Evolutionary conservation across 2,888 invertebrate species (phyloP).

Genomic region (Linnaemya vulpina): DNA sequence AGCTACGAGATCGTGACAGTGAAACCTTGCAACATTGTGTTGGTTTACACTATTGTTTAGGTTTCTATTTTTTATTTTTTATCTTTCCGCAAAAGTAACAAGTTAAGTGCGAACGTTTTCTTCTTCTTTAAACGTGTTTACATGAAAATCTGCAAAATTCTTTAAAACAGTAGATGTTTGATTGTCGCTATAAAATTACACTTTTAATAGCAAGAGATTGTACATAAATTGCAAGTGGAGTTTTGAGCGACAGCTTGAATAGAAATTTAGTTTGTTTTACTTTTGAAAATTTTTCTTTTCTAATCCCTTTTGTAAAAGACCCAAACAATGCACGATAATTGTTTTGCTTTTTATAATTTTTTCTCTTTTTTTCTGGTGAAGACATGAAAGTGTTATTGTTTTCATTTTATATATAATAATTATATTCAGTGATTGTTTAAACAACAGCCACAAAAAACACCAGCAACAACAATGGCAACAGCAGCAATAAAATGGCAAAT

Average conservation of each 20-base stretch:
- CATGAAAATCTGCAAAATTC: background rate
- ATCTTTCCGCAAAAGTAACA: background rate
- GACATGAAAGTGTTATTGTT: constrained; percentile 57
- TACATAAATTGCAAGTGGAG: background rate
- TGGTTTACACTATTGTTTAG: constrained; percentile 10
- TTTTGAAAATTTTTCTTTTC: background rate
- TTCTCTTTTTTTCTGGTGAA: constrained; percentile 35
- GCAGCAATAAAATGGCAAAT: constrained; percentile 45
- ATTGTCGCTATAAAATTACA: constrained; percentile 16
- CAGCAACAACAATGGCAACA: constrained; percentile 29
- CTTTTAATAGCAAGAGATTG: background rate
- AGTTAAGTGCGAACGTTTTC: background rate
- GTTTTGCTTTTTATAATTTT: constrained; percentile 27
- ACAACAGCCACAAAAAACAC: constrained; percentile 34
- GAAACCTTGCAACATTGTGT: constrained; percentile 11
- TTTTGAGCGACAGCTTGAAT: background rate
- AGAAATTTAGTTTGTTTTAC: constrained; percentile 40
- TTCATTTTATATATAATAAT: constrained; percentile 44
- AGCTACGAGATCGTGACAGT: constrained; percentile 16
- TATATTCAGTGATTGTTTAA: constrained; percentile 65
- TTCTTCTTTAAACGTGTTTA: too few relatives aligned
- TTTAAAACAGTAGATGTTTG: background rate
- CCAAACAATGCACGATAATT: constrained; percentile 34
- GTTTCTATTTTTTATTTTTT: background rate
- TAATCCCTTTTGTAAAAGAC: constrained; percentile 29